Evolutionary conservation across 64 coral and sea anemone genomes (phyloP), one percentile per base, ranked within the genome.

Genomic region (Dendrophyllia cribrosa): DNA sequence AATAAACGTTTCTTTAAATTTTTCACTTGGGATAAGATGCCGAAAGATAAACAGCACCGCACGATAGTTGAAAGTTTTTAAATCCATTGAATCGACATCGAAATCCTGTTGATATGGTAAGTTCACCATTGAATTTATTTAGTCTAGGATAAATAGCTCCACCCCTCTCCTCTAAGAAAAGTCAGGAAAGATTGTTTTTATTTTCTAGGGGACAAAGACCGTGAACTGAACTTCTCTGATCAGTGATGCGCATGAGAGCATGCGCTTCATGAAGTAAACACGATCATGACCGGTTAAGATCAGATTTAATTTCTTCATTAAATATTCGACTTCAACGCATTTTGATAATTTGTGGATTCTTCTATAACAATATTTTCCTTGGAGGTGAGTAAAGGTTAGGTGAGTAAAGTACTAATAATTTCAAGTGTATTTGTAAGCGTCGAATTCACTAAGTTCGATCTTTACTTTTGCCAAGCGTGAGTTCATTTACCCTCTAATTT

Each of bases 361-460:
- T 50, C 80, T 66, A 20, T 53, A 84, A 67, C 60, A 67, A 84
- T 84, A 84, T 84, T 84, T 84, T 43, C 20, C 34, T 84, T 75
- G 21, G 63, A 84, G 80, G 80, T 84, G 46, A 84, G 80, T 84
- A 44, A n/a, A 84, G 10, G n/a, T n/a, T n/a, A 84, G 80, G 80
- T 84, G 46, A 84, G 80, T 84, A 44, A n/a, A 84, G 10, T 66
- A 23, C 45, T 20, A 67, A 67, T 68, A 49, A 46, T 49, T 50
- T 84, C 19, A 50, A 15, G 23, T 23, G 10, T 68, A 1, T 19
- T n/a, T 65, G 6, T 6, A 59, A 66, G 59, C 10, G 49, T 66
- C 26, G 17, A 21, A 64, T 12, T 83, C 3, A 63, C 34, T 4
- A 3, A 65, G 17, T 3, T 19, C 3, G n/a, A 58, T 49, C 16